Evolutionary conservation across 2,113 vertebrate species (phyloP), one percentile per base, ranked within the genome.

Genomic region (Puntigrus tetrazona): DNA sequence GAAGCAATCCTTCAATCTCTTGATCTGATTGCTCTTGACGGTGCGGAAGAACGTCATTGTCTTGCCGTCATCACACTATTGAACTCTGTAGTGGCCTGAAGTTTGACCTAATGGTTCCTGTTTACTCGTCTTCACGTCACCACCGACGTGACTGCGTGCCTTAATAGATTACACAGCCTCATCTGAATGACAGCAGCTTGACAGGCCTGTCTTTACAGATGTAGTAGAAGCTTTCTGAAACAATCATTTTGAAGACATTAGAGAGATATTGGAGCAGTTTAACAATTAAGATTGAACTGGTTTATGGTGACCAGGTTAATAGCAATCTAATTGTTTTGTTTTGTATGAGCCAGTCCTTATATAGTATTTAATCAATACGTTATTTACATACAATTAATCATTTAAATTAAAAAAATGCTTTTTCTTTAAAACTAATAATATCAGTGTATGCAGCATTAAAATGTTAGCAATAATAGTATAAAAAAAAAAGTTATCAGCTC

Each of bases 1-100:
- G 73, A 31, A 65, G 57, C 78, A 29, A 80, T 65, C 78, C 57
- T 43, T 80, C 78, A 65, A 80, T 45, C 36, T 63, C 57, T 31
- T 80, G 27, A 67, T 80, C 78, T 67, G 59, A 67, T 80, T 45
- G 59, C 25, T 67, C 9, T 67, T 4, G 78, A 80, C 78, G 47
- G 38, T 47, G 5, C 4, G 6, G 59, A 80, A 41, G 27, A 18
- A 2, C 18, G 18, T 67, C 18, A 7, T 43, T 63, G 57, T 18
- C 25, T 50, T 6, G 73, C 14, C 73, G 41, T 80, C 78, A 67
- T 65, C 38, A 65, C 16, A 65, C 16, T 47, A 25, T 80, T 67
- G 59, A 47, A 45, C 78, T 65, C 78, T 1, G 16, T 47, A 43
- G 57, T 65, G 22, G 3, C 75, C 14, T 61, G 7, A n/a, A 45